These are phyloP conservation scores for Cydia pomonella DNA, from an alignment of 1,140 invertebrate genomes.

Conservation along the genomic window DNA sequence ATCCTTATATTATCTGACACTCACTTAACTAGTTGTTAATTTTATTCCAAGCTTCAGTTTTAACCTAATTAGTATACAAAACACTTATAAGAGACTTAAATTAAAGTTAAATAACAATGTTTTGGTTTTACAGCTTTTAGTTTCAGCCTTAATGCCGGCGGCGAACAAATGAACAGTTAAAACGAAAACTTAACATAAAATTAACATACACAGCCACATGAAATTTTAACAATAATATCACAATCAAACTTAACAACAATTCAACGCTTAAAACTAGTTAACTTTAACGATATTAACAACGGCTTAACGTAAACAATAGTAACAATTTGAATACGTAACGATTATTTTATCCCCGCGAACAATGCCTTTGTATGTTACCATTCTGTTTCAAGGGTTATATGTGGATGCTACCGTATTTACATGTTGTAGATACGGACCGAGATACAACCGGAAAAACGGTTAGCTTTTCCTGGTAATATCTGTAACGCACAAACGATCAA, in stretches of 20 bases:
- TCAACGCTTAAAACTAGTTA: conserved; percentile 73
- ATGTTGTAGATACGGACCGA: neutral
- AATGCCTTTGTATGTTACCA: conserved; percentile 29
- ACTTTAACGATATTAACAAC: conserved; percentile 61
- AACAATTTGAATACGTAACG: conserved; percentile 49
- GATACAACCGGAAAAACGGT: conserved; percentile 9
- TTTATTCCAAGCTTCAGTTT: conserved; percentile 77
- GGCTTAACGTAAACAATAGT: conserved; percentile 32
- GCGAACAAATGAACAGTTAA: conserved; percentile 62
- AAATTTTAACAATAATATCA: conserved; percentile 59
- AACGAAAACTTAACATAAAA: conserved; percentile 80
- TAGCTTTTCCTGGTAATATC: neutral
- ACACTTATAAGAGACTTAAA: conserved; percentile 36
- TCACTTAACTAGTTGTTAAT: conserved; percentile 66
- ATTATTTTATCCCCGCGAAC: conserved; percentile 60
- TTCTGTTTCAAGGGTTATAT: conserved; percentile 15
- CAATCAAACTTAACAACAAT: conserved; percentile 72
- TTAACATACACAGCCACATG: conserved; percentile 78
- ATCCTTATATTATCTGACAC: conserved; percentile 38
- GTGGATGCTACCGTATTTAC: conserved; percentile 17
- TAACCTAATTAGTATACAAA: conserved; percentile 59
- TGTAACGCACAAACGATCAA: neutral
- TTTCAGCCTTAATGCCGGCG: conserved; percentile 71
- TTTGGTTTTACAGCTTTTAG: conserved; percentile 36
- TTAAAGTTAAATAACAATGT: conserved; percentile 38